Conservation (phyloP, 2,113 vertebrate genomes). For the Azemiops feae region DNA sequence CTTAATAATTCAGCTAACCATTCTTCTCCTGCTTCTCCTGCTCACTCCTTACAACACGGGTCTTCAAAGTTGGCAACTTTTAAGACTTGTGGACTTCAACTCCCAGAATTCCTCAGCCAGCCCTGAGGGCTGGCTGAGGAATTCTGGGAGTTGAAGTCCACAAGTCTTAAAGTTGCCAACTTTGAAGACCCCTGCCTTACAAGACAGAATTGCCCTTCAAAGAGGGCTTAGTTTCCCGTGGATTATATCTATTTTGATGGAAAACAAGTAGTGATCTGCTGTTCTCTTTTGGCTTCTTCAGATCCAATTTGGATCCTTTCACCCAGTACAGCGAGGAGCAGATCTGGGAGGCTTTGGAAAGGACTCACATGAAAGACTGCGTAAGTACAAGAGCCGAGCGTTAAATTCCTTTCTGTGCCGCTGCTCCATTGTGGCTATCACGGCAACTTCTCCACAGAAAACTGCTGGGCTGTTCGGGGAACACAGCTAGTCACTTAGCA, state of each 20-base stretch:
- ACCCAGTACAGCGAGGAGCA: slow-evolving; percentile 82
- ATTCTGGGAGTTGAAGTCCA: too few species aligned
- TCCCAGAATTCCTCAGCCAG: too few species aligned
- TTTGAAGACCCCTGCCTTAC: too few species aligned
- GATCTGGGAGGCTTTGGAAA: slow-evolving; percentile 88
- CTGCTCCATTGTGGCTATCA: background rate
- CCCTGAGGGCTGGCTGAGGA: too few species aligned
- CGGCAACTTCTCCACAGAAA: too few species aligned
- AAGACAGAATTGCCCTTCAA: background rate
- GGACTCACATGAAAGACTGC: slow-evolving; percentile 95
- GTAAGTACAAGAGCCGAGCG: slow-evolving; percentile 72
- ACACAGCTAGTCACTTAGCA: too few species aligned
- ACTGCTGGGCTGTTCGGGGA: background rate
- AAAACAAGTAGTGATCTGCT: slow-evolving; percentile 27
- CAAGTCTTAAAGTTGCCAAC: too few species aligned
- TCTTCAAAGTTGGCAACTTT: too few species aligned
- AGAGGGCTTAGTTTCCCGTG: background rate
- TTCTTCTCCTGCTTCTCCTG: background rate
- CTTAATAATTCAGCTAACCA: background rate
- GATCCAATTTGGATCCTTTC: slow-evolving; percentile 90
- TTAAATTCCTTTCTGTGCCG: background rate
- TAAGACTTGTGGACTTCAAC: too few species aligned
- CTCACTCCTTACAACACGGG: background rate
- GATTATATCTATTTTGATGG: background rate
- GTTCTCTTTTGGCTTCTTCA: slow-evolving; percentile 49